These are phyloP conservation scores for Larimichthys crocea DNA, from an alignment of 2,113 vertebrate genomes.

Conservation along the genomic window DNA sequence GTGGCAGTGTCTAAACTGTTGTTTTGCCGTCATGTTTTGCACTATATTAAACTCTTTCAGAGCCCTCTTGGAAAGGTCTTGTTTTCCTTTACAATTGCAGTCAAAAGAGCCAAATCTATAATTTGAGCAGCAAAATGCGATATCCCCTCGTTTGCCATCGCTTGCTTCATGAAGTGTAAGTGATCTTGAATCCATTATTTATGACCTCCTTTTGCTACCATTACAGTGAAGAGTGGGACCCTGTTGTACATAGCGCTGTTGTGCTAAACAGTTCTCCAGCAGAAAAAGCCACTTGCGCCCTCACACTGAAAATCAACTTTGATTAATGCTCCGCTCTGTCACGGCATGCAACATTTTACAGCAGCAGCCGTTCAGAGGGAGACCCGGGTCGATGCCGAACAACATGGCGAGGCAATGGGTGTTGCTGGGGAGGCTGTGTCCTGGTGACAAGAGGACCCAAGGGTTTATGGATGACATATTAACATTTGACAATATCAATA, in stretches of 20 bases:
- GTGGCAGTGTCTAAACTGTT: conserved; percentile 55
- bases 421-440: conserved; percentile 44
- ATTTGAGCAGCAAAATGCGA: conserved; percentile 68
- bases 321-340: conserved; percentile 73
- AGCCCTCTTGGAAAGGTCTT: conserved; percentile 62
- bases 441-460: conserved; percentile 56
- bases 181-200: conserved; percentile 87
- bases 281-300: conserved; percentile 64
- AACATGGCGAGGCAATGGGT: conserved; percentile 38
- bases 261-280: conserved; percentile 79
- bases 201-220: conserved; percentile 82
- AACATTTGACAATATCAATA: conserved; percentile 80
- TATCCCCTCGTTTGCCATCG: conserved; percentile 64
- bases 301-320: conserved; percentile 76
- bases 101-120: conserved; percentile 57
- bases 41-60: conserved; percentile 56
- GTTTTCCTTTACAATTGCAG: conserved; percentile 73
- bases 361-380: conserved; percentile 47
- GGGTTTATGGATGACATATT: conserved; percentile 79
- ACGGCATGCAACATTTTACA: conserved; percentile 69
- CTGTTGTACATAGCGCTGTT: conserved; percentile 72
- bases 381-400: conserved; percentile 58
- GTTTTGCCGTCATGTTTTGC: conserved; percentile 68
- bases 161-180: conserved; percentile 82
- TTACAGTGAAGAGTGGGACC: conserved; percentile 78